Evolutionary conservation across 2,113 vertebrate genomes (phyloP).

Genomic region (Bufo gargarizans): DNA sequence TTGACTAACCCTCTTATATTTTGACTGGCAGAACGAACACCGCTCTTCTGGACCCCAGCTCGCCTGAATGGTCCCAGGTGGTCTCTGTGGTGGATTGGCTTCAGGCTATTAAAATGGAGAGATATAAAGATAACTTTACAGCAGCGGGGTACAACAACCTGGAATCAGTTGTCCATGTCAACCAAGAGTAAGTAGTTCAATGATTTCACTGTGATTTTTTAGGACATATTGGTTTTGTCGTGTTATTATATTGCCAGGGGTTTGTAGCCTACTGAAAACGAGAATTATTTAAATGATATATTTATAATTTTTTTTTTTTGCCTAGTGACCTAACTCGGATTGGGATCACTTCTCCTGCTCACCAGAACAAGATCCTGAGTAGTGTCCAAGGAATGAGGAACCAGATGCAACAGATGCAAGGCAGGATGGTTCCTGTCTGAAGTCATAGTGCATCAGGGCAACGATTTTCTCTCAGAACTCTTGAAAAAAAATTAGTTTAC

Average conservation of each 20-base stretch:
- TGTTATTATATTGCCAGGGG: neutral
- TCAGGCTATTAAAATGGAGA: slow-evolving; percentile 95
- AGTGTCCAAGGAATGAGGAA: slow-evolving; percentile 91
- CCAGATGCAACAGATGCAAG: slow-evolving; percentile 96
- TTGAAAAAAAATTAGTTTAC: slow-evolving; percentile 94
- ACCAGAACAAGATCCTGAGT: slow-evolving; percentile 96
- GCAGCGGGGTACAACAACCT: slow-evolving; percentile 91
- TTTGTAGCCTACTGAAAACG: neutral
- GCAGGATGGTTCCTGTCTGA: slow-evolving; percentile 98
- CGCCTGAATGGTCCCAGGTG: slow-evolving; percentile 83
- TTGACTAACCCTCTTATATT: neutral
- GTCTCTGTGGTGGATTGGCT: slow-evolving; percentile 94
- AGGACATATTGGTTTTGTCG: neutral
- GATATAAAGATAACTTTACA: slow-evolving; percentile 95
- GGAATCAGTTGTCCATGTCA: slow-evolving; percentile 94
- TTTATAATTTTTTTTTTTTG: neutral
- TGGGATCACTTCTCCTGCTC: slow-evolving; percentile 83
- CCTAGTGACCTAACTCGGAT: slow-evolving; percentile 91
- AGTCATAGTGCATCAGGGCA: slow-evolving; percentile 62
- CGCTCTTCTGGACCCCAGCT: slow-evolving; percentile 89
- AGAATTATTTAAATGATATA: neutral
- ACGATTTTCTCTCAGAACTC: slow-evolving; percentile 68
- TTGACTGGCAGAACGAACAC: slow-evolving; percentile 80
- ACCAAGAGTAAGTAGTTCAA: slow-evolving; percentile 90
- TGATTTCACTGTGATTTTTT: neutral